phyloP scores from a whole-genome alignment of 2,113 vertebrate species.

The Theropithecus gelada region DNA sequence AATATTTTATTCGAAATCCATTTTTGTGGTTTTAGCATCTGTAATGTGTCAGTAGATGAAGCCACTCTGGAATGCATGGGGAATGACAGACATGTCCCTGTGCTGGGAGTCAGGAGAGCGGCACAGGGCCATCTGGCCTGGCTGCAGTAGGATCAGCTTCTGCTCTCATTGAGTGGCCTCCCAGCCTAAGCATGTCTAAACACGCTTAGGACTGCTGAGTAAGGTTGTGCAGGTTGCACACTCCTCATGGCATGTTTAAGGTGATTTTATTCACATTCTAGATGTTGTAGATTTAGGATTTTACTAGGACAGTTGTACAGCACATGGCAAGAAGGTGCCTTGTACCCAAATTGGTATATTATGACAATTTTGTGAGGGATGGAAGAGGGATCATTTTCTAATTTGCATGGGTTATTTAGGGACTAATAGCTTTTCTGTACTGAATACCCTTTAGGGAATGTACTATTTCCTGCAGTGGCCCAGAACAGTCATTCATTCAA shows the following conservation, averaged over 20 bases:
- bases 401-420: neutral
- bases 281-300: neutral
- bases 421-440: neutral
- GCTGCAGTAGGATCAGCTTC: neutral
- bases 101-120: neutral
- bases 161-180: rapidly evolving
- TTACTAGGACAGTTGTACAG: neutral
- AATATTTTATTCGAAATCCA: neutral
- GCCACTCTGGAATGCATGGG: no score
- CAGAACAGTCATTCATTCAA: neutral
- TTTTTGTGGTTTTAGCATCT: neutral
- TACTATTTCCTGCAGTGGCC: neutral
- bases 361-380: neutral
- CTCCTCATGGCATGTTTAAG: neutral
- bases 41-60: neutral
- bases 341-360: neutral
- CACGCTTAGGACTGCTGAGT: neutral
- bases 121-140: neutral
- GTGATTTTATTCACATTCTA: neutral
- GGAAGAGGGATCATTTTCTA: neutral
- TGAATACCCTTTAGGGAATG: neutral
- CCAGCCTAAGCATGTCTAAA: neutral
- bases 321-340: neutral
- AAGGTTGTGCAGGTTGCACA: neutral
- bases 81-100: neutral